Base-by-base conservation (phyloP, 1,140 invertebrate species). In the Bombus balteatus region DNA sequence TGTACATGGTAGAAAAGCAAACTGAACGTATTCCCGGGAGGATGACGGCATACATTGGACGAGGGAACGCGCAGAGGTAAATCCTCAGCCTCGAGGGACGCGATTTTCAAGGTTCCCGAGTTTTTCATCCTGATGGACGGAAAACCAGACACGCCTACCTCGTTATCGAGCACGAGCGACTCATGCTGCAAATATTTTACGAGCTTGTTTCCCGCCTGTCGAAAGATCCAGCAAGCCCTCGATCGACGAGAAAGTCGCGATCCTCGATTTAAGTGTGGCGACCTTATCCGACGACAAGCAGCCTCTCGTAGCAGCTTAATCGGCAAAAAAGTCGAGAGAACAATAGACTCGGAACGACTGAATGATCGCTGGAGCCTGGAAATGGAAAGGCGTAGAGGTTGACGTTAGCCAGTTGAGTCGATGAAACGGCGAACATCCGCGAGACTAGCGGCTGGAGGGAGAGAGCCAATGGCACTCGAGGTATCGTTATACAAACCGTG, bases 71-170 rank as follows among this genome's bases (percentile, higher is more conserved):
- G 12, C 12, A 12, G 34, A 43, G 66, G 39, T 47, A 84, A 47
- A 62, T 70, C 22, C 37, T 37, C 10, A 6, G 41, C 34, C 71
- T 41, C 43, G 10, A 28, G 79, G 70, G 79, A 81, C 39, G 68
- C 47, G 79, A 72, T 72, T 59, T 72, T n/a, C 53, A 8, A 18
- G 41, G 10, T 80, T 18, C 18, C 37, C 12, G 15, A 2, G n/a
- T 66, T 59, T 53, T 75, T 32, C 43, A 9, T n/a, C 10, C 6
- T 37, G 37, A 32, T 25, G 41, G 18, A 53, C 22, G 82, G 41
- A 43, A 72, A 80, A 74, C 57, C 59, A n/a, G 79, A 28, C 79
- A 86, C 84, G 84, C 84, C 84, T 57, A 68, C 72, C 79, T 86
- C 79, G 84, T 82, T 85, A 81, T 85, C 78, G 59, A 28, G 37